Evolutionary conservation across 2,797 vertebrate species (phyloP).

Genomic region (Rhinogobio ventralis): DNA sequence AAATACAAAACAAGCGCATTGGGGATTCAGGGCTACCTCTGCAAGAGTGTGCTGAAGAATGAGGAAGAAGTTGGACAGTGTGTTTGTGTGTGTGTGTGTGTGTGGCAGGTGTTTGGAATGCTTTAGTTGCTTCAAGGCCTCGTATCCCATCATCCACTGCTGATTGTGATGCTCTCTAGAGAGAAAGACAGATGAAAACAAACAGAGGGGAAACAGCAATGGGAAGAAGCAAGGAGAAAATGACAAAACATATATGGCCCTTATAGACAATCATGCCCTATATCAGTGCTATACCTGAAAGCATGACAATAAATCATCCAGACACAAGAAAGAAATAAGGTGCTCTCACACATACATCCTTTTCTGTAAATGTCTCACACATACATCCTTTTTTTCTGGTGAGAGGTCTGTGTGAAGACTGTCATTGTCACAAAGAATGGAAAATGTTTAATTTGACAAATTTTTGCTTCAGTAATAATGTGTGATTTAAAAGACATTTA

Average conservation of each 20-base stretch:
- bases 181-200: constrained; percentile 53
- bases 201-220: constrained; percentile 30
- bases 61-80: constrained; percentile 38
- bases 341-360: background rate
- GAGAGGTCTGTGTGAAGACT: background rate
- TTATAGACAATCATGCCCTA: constrained; percentile 30
- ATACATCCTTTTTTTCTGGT: background rate
- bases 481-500: background rate
- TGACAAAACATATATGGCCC: constrained; percentile 31
- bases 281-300: constrained; percentile 7
- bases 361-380: background rate
- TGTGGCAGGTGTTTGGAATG: constrained; percentile 57
- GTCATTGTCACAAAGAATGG: background rate
- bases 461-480: background rate
- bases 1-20: constrained; percentile 49
- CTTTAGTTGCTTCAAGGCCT: constrained; percentile 47
- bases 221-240: constrained; percentile 24
- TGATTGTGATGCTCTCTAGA: constrained; percentile 50
- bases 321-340: background rate
- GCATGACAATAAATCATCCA: background rate
- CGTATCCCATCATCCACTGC: constrained; percentile 44
- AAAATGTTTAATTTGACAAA: background rate
- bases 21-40: constrained; percentile 58
- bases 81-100: constrained; percentile 21
- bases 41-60: constrained; percentile 27